These are phyloP conservation scores for Myiopsitta monachus DNA, from an alignment of 2,113 vertebrate species.

Conservation along the genomic window DNA sequence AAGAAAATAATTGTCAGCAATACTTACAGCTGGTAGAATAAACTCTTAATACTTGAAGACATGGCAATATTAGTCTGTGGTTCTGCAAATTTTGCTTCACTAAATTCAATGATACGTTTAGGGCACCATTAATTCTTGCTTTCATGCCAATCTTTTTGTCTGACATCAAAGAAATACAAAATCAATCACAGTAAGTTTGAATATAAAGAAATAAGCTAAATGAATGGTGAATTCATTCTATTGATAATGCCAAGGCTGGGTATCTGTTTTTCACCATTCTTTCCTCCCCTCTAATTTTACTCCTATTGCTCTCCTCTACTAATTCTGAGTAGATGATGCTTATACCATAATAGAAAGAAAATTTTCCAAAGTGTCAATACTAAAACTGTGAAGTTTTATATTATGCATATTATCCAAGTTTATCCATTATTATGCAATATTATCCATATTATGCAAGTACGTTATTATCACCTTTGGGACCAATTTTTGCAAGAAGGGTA, in stretches of 20 bases:
- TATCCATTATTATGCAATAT: too few species aligned
- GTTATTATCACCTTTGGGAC: slow-evolving; percentile 86
- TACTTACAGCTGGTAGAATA: slow-evolving; percentile 93
- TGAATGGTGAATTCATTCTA: neutral
- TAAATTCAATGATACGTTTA: slow-evolving; percentile 86
- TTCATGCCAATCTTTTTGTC: slow-evolving; percentile 97
- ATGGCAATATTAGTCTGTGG: slow-evolving; percentile 87
- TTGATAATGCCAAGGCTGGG: neutral
- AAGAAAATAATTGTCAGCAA: neutral
- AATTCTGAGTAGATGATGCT: neutral
- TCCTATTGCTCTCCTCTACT: neutral
- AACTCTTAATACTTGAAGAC: slow-evolving; percentile 92
- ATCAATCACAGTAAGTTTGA: neutral
- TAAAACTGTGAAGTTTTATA: neutral
- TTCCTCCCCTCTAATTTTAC: neutral
- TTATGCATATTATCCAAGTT: too few species aligned
- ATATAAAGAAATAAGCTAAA: neutral
- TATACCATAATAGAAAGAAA: neutral
- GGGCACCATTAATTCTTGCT: slow-evolving; percentile 88
- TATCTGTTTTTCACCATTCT: neutral
- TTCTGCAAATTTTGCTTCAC: slow-evolving; percentile 93
- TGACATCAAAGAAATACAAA: slow-evolving; percentile 60
- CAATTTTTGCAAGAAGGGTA: slow-evolving; percentile 91
- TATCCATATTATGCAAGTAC: neutral
- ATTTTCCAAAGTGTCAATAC: neutral